Evolutionary conservation across 35 echinoderm and acorn worm species (phyloP).

Genomic region (Lytechinus variegatus): DNA sequence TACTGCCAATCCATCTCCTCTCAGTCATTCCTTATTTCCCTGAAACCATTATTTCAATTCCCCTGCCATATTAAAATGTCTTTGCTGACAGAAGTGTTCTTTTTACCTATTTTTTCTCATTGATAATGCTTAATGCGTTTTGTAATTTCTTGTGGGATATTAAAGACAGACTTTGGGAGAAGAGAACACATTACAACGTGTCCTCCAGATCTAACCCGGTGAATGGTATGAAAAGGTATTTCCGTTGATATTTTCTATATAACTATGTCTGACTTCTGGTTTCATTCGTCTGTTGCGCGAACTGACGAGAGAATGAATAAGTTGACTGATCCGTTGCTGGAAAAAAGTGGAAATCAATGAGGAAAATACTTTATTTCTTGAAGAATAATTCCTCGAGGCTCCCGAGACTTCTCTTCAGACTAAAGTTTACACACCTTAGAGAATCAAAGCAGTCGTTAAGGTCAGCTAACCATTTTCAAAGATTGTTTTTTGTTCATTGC

Average conservation of each 20-base stretch:
- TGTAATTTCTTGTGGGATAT: neutral
- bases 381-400: neutral
- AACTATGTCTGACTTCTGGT: neutral
- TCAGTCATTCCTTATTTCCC: neutral
- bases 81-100: neutral
- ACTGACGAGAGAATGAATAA: neutral
- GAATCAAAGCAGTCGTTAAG: no score
- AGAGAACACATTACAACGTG: neutral
- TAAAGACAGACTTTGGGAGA: neutral
- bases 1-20: neutral
- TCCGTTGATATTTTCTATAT: neutral
- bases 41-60: neutral
- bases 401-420: neutral
- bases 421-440: neutral
- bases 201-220: neutral
- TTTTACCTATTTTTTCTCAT: neutral
- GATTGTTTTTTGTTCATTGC: no score
- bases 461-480: no score
- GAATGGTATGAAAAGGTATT: neutral
- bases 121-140: neutral
- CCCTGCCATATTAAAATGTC: neutral
- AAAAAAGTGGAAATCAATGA: neutral
- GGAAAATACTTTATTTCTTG: neutral
- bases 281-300: neutral
- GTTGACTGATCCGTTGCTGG: neutral